These are phyloP conservation scores for Ataeniobius toweri DNA, from an alignment of 2,797 vertebrate species.

Conservation along the genomic window DNA sequence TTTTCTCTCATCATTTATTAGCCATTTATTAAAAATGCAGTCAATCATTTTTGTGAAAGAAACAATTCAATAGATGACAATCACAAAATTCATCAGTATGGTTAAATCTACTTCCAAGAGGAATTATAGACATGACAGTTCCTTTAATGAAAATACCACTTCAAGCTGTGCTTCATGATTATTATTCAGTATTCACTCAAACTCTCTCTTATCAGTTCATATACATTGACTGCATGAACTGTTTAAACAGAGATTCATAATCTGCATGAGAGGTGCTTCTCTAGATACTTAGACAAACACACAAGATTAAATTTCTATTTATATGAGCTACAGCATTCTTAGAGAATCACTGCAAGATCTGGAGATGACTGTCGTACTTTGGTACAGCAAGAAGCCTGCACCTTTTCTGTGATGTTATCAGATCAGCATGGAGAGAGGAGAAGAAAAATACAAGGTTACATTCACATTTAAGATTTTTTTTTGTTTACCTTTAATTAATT, in stretches of 20 bases:
- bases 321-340: slow-evolving; percentile 77
- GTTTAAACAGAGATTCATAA: slow-evolving; percentile 84
- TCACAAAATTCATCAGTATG: slow-evolving; percentile 35
- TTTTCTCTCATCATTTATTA: not conserved
- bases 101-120: slow-evolving; percentile 40
- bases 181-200: slow-evolving; percentile 67
- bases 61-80: slow-evolving; percentile 5
- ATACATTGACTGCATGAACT: slow-evolving; percentile 78
- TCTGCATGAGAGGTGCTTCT: slow-evolving; percentile 79
- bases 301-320: slow-evolving; percentile 89
- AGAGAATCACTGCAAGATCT: slow-evolving; percentile 72
- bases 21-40: slow-evolving; percentile 3
- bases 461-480: not conserved
- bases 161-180: slow-evolving; percentile 61
- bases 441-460: not conserved
- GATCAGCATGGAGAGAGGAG: slow-evolving; percentile 27
- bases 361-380: slow-evolving; percentile 52
- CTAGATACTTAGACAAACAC: slow-evolving; percentile 84
- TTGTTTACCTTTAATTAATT: not conserved
- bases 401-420: slow-evolving; percentile 43
- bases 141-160: slow-evolving; percentile 54
- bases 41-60: not conserved
- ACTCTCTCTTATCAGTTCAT: slow-evolving; percentile 69
- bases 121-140: slow-evolving; percentile 38
- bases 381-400: slow-evolving; percentile 41